Evolutionary conservation across 2,113 vertebrate genomes (phyloP).

Genomic region (Psittacus erithacus): DNA sequence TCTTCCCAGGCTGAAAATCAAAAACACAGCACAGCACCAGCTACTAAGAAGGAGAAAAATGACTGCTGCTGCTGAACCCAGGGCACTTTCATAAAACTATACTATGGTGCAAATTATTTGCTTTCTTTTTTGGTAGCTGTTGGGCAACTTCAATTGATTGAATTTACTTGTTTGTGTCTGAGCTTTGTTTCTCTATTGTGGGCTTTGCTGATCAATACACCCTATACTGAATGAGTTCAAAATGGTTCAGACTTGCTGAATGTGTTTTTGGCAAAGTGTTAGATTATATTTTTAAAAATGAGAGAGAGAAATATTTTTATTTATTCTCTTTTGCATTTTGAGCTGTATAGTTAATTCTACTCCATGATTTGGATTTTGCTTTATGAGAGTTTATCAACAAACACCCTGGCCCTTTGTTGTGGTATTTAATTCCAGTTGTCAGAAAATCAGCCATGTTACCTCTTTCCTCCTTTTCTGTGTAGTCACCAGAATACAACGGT

Average conservation of each 20-base stretch:
- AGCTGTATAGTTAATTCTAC: neutral
- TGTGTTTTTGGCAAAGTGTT: neutral
- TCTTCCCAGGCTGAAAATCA: too few relatives aligned
- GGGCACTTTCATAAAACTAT: neutral
- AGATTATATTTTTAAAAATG: neutral
- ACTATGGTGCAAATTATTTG: neutral
- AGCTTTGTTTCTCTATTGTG: neutral
- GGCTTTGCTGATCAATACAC: neutral
- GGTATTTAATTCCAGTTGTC: neutral
- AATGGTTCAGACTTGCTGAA: neutral
- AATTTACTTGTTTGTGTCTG: neutral
- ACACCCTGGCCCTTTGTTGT: neutral
- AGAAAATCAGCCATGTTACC: neutral
- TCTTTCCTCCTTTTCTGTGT: neutral
- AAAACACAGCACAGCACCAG: too few relatives aligned
- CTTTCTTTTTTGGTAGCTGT: neutral
- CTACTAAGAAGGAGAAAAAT: too few relatives aligned
- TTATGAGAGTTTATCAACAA: neutral
- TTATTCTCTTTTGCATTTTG: neutral
- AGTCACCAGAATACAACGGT: neutral
- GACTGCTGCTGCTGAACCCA: too few relatives aligned
- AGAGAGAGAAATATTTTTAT: neutral
- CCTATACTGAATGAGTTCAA: neutral
- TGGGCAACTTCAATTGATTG: neutral
- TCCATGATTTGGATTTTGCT: neutral